These are phyloP conservation scores for Drosophila fulvimacula DNA, from an alignment of 2,888 invertebrate species.

Conservation along the genomic window DNA sequence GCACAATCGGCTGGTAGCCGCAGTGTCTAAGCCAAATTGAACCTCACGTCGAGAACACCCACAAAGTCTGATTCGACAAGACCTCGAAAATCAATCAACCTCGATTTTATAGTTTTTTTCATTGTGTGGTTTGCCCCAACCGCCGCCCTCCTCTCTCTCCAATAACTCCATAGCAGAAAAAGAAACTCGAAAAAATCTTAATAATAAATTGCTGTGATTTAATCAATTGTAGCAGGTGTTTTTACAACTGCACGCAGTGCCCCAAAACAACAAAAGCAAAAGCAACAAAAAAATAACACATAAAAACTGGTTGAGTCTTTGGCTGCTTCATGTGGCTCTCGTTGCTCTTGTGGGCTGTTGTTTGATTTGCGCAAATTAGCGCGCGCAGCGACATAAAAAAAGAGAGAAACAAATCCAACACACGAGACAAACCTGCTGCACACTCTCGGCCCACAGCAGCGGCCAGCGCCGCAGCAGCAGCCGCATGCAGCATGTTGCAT, in stretches of 20 bases:
- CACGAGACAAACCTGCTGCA: slow-evolving; percentile 42
- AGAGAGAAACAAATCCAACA: not conserved
- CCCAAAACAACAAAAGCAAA: slow-evolving; percentile 25
- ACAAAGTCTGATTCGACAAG: slow-evolving; percentile 35
- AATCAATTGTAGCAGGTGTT: slow-evolving; percentile 81
- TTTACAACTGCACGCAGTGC: slow-evolving; percentile 69
- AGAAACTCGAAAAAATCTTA: slow-evolving; percentile 43
- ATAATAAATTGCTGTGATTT: slow-evolving; percentile 78
- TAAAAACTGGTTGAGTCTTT: slow-evolving; percentile 61
- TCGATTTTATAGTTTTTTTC: slow-evolving; percentile 30
- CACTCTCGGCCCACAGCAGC: slow-evolving; percentile 19
- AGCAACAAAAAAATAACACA: not conserved
- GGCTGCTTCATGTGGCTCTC: slow-evolving; percentile 34
- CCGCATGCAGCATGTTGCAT: slow-evolving; percentile 35
- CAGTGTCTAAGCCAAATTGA: slow-evolving; percentile 38
- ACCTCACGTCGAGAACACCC: slow-evolving; percentile 54
- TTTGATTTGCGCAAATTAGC: slow-evolving; percentile 69
- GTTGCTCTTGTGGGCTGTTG: slow-evolving; percentile 51
- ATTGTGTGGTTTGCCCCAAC: slow-evolving; percentile 12
- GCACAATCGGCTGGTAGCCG: slow-evolving; percentile 30
- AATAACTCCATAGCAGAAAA: not conserved
- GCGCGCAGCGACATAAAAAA: slow-evolving; percentile 41
- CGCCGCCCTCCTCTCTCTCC: not conserved
- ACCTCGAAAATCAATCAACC: slow-evolving; percentile 63
- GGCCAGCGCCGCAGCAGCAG: slow-evolving; percentile 2